A percentile compares a stretch with the other conserved stretches of the same genome.
Conservation (phyloP, 2,888 invertebrate genomes). For the Agrotis clavis region DNA sequence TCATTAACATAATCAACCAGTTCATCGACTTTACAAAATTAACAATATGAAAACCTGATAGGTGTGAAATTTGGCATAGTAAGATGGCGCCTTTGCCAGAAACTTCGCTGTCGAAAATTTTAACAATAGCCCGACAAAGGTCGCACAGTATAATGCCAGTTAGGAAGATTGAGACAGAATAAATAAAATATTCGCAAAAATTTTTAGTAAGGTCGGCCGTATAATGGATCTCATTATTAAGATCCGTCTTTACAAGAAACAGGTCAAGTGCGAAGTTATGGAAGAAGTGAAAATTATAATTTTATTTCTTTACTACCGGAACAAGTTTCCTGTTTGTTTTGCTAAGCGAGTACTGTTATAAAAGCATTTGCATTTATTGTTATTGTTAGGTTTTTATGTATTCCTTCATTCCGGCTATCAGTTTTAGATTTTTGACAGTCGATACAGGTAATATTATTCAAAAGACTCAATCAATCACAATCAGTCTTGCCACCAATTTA, state of each 20-base stretch:
- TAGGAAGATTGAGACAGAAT: slow-evolving; percentile 44
- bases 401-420: too few species aligned
- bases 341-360: neutral
- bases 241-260: slow-evolving; percentile 39
- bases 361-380: neutral
- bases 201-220: slow-evolving; percentile 36
- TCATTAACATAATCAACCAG: slow-evolving; percentile 33
- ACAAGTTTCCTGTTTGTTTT: slow-evolving; percentile 32
- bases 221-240: slow-evolving; percentile 53
- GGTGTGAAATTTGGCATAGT: slow-evolving; percentile 79
- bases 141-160: slow-evolving; percentile 53
- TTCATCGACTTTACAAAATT: slow-evolving; percentile 43
- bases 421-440: too few species aligned
- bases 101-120: slow-evolving; percentile 58
- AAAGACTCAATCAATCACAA: too few species aligned
- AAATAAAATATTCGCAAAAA: slow-evolving; percentile 54
- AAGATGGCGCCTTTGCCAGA: slow-evolving; percentile 72
- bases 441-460: too few species aligned
- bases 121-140: slow-evolving; percentile 59
- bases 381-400: neutral
- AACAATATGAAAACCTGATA: slow-evolving; percentile 59
- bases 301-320: slow-evolving; percentile 31
- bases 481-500: too few species aligned
- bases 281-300: slow-evolving; percentile 27
- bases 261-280: slow-evolving; percentile 46